Base-by-base conservation (phyloP, 1,140 invertebrate species). In the Matsumurasca onukii region DNA sequence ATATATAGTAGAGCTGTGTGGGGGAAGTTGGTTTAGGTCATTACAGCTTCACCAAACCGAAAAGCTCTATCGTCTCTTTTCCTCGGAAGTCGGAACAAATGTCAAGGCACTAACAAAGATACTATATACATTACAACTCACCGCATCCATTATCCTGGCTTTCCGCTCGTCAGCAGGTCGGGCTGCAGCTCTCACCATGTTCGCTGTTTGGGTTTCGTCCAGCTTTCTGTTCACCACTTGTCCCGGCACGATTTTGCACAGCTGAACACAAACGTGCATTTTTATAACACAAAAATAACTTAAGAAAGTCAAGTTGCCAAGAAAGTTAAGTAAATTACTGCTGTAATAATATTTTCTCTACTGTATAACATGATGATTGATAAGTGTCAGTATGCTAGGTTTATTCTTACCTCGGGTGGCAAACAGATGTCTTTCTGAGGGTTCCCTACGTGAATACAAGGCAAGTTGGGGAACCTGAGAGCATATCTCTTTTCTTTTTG, bases 111-210 rank as follows among this genome's bases (percentile, higher is more conserved):
- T n/a, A n/a, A n/a, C n/a, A n/a, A n/a, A n/a, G n/a, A n/a, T n/a
- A 39, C 17, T 39, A 39, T 39, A 9, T 17, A 39, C 17, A 17
- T 17, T 39, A 39, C 5, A 9, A 39, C 74, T 71, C 29, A 90
- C 81, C 15, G 85, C 78, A 9, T 84, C 76, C 73, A 84, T 78
- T 27, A 92, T 92, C 75, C 87, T 91, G 0, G 69, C 0, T 73
- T 87, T 87, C 0, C 90, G 81, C 0, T 72, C 75, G 1, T 80
- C 73, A 0, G 90, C 86, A 3, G 78, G 73, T 0, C 86, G 89
- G 0, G 89, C 89, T 1, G 90, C 85, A 49, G 74, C 30, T 72
- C 27, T 76, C 0, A 93, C 89, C 88, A 92, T 90, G 0, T 74
- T 78, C 0, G 82, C 69, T 0, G 89, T 86, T 77, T 91, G 89